Base-by-base conservation (phyloP, 2,797 vertebrate species). In the Pteropus rufus region DNA sequence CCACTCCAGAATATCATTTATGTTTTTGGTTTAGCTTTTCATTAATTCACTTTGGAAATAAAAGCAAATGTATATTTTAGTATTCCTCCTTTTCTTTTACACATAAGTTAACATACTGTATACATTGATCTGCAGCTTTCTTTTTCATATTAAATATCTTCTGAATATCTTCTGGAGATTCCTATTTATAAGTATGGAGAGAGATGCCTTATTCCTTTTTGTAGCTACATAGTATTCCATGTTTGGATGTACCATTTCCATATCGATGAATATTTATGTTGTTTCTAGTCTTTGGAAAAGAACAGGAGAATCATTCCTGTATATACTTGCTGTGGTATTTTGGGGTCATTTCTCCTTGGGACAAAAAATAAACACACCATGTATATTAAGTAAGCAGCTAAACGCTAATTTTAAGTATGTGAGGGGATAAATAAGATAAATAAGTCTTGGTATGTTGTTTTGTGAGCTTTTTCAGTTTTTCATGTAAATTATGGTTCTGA, bases 401-500 rank as follows among this genome's bases (percentile, higher is more conserved):
- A 89, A 91, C 83, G 29, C 21, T 89, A 64, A 46, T 52, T 4
- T 95, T 76, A 95, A 92, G 44, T 23, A 56, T 10, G 34, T 14
- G 19, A 86, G 1, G 31, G 41, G 12, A 39, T 88, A 76, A 93
- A 49, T 83, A 44, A 82, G 26, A 36, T 77, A 77, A 19, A 41
- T 72, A 62, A 75, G 56, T 7, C 26, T 92, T 92, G 82, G 60
- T 26, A 24, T 67, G 31, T 87, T 91, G 15, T 94, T 84, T 82
- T 87, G 41, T 39, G 58, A 73, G 31, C 10, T 85, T 95, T 94
- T 91, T 91, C 8, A 69, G 36, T 81, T 96, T 96, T 88, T 87
- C 64, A 64, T 72, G 31, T 91, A 90, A 83, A 15, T 92, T 88
- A 85, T 36, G 21, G 41, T 76, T 93, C 65, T 91, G 46, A 96